These are phyloP conservation scores for Corythornis madagascariensis DNA, from an alignment of 2,113 vertebrate species.

Conservation along the genomic window DNA sequence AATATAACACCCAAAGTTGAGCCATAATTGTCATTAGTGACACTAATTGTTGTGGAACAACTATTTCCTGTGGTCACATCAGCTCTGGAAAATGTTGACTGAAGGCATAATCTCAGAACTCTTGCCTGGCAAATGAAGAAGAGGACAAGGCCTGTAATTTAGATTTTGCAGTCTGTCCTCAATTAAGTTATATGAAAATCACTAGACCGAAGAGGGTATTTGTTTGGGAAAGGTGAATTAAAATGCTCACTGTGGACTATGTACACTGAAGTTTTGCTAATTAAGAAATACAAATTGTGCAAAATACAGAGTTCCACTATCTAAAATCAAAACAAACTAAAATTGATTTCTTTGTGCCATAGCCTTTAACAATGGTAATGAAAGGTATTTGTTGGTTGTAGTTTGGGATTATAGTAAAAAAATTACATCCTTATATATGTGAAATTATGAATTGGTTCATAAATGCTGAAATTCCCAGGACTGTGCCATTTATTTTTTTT, in stretches of 20 bases:
- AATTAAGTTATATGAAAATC: neutral
- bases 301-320: constrained; percentile 1
- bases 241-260: neutral
- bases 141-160: neutral
- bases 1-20: neutral
- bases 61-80: neutral
- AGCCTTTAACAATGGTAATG: constrained; percentile 38
- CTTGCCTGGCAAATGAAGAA: neutral
- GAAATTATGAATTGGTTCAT: constrained; percentile 59
- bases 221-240: neutral
- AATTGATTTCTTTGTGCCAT: constrained; percentile 39
- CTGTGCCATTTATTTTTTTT: constrained; percentile 62
- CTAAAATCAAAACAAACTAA: constrained; percentile 53
- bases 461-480: constrained; percentile 61
- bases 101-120: neutral
- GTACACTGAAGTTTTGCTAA: neutral
- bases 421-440: constrained; percentile 46
- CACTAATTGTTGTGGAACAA: neutral
- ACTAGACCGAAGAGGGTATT: neutral
- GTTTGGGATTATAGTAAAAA: constrained; percentile 59
- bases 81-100: neutral
- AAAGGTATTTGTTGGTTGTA: constrained; percentile 24
- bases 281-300: constrained; percentile 12
- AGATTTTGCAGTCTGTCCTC: neutral
- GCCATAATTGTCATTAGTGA: neutral